These are phyloP conservation scores for Lagopus leucura DNA, from an alignment of 2,113 vertebrate species.

Conservation along the genomic window DNA sequence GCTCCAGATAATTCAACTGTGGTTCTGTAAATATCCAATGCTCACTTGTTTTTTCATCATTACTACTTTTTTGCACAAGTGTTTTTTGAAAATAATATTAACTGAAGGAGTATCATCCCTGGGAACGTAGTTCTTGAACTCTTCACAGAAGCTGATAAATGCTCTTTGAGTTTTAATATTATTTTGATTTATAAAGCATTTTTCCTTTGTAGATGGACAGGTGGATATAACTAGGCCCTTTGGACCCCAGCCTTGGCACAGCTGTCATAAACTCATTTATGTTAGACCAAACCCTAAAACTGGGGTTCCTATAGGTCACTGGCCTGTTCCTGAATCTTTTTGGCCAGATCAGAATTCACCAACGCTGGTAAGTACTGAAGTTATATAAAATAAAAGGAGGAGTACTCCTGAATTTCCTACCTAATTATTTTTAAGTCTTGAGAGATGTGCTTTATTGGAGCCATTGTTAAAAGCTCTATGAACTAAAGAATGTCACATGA, in stretches of 20 bases:
- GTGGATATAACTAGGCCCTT: conserved; percentile 82
- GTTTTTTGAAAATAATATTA: neutral
- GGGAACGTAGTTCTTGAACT: neutral
- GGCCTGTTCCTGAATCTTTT: conserved; percentile 97
- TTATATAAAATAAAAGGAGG: neutral
- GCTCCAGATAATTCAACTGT: neutral
- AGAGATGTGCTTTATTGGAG: neutral
- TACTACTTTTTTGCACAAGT: neutral
- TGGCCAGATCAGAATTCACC: conserved; percentile 99
- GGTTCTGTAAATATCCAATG: neutral
- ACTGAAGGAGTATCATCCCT: neutral
- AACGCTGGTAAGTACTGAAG: conserved; percentile 86
- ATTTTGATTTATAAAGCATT: conserved; percentile 23
- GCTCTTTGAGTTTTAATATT: neutral
- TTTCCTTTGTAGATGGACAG: conserved; percentile 81
- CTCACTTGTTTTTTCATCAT: neutral
- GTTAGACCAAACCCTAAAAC: conserved; percentile 97
- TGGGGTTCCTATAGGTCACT: conserved; percentile 95
- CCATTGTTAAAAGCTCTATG: neutral
- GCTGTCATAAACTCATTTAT: conserved; percentile 97
- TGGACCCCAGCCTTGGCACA: conserved; percentile 92
- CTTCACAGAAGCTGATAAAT: neutral
- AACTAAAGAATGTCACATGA: neutral
- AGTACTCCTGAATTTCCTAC: neutral
- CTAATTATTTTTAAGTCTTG: neutral